A percentile compares a stretch with the other conserved stretches of the same genome.
Evolutionary conservation across 2,113 vertebrate species (phyloP).

Genomic region (Ia io): DNA sequence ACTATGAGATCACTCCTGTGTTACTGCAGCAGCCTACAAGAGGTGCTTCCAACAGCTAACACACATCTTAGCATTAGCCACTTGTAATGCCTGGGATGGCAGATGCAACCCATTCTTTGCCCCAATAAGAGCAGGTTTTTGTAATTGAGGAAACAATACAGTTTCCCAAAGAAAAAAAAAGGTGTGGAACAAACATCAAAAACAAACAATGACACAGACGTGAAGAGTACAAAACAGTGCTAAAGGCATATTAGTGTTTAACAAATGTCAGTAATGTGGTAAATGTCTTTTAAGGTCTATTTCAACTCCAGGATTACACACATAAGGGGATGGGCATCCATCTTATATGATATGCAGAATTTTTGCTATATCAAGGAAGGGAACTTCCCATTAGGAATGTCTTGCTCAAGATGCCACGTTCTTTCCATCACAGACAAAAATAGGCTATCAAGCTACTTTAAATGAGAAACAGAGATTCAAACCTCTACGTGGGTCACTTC

Average conservation of each 20-base stretch:
- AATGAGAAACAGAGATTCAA: not conserved
- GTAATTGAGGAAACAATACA: not conserved
- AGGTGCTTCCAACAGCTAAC: not conserved
- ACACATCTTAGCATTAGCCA: not conserved
- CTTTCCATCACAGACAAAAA: not conserved
- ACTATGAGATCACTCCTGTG: not conserved
- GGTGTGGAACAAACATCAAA: not conserved
- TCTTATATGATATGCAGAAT: not conserved
- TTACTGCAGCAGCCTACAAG: too few species aligned
- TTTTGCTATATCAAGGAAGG: not conserved
- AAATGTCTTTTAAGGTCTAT: not conserved
- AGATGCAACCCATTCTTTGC: not conserved
- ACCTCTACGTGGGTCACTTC: not conserved
- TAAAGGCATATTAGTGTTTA: not conserved
- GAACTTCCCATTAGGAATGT: not conserved
- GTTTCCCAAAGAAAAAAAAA: not conserved
- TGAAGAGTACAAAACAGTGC: not conserved
- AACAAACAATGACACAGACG: not conserved
- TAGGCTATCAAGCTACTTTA: not conserved
- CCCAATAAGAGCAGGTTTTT: not conserved
- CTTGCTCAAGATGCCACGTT: not conserved
- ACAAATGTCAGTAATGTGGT: not conserved
- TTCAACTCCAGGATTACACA: not conserved
- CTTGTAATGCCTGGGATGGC: not conserved
- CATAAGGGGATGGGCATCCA: not conserved